A percentile compares a stretch with the other conserved stretches of the same genome.
Evolutionary conservation across 1,140 invertebrate genomes (phyloP).

Genomic region (Delia radicum): DNA sequence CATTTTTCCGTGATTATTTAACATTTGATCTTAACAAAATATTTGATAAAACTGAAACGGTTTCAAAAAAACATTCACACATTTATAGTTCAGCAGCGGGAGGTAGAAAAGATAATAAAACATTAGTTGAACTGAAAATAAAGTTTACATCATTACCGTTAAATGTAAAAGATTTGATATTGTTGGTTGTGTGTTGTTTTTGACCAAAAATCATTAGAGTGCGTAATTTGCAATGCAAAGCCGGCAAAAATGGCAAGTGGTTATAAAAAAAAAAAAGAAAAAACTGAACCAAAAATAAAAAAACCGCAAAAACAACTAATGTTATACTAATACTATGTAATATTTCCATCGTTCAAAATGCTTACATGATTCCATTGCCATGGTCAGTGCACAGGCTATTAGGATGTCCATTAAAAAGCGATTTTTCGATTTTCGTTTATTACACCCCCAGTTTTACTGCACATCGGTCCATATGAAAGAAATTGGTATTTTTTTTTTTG

Average conservation of each 20-base stretch:
- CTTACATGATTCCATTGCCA: conserved; percentile 50
- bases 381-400: conserved; percentile 51
- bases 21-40: neutral
- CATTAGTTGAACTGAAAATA: neutral
- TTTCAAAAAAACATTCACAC: neutral
- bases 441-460: conserved; percentile 10
- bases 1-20: neutral
- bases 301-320: neutral
- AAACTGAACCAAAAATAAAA: neutral
- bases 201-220: neutral
- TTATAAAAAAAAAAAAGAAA: neutral
- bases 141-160: conserved; percentile 16
- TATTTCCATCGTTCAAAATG: no score
- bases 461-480: no score
- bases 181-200: neutral
- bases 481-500: no score
- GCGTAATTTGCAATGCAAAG: neutral
- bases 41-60: neutral
- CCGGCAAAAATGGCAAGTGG: neutral
- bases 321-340: no score
- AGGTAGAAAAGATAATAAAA: neutral
- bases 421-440: neutral
- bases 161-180: conserved; percentile 6
- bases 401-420: neutral
- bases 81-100: neutral